Conservation (phyloP, 2,888 invertebrate genomes). For the Platerodrilus igneus region DNA sequence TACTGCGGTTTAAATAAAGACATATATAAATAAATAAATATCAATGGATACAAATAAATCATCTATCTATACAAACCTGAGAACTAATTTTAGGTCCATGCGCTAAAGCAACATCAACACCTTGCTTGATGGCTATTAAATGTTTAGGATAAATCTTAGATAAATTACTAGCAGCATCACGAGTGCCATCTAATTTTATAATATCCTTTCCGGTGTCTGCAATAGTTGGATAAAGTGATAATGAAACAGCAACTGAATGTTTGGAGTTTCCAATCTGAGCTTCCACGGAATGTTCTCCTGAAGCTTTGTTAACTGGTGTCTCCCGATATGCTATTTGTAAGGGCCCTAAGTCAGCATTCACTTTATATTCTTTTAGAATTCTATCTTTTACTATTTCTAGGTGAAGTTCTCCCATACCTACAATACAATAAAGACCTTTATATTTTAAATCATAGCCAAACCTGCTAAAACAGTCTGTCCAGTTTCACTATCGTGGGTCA, state of each 20-base stretch:
- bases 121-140: constrained; percentile 67
- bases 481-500: constrained; percentile 69
- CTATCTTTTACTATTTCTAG: constrained; percentile 90
- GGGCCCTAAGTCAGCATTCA: constrained; percentile 86
- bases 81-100: constrained; percentile 84
- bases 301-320: constrained; percentile 52
- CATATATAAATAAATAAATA: constrained; percentile 9
- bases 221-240: constrained; percentile 56
- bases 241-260: constrained; percentile 58
- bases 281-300: constrained; percentile 53
- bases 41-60: constrained; percentile 5
- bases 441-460: constrained; percentile 32
- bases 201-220: constrained; percentile 37
- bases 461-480: constrained; percentile 83
- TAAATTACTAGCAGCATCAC: constrained; percentile 65
- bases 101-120: constrained; percentile 62
- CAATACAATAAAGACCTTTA: constrained; percentile 16
- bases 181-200: constrained; percentile 59
- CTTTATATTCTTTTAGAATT: constrained; percentile 80
- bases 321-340: constrained; percentile 91
- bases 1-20: neutral
- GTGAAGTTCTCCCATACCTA: constrained; percentile 97
- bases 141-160: constrained; percentile 61
- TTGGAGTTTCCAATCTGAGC: constrained; percentile 60
- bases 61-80: constrained; percentile 55